phyloP scores from a whole-genome alignment of 2,113 vertebrate species.

The Ctenodactylus gundi region DNA sequence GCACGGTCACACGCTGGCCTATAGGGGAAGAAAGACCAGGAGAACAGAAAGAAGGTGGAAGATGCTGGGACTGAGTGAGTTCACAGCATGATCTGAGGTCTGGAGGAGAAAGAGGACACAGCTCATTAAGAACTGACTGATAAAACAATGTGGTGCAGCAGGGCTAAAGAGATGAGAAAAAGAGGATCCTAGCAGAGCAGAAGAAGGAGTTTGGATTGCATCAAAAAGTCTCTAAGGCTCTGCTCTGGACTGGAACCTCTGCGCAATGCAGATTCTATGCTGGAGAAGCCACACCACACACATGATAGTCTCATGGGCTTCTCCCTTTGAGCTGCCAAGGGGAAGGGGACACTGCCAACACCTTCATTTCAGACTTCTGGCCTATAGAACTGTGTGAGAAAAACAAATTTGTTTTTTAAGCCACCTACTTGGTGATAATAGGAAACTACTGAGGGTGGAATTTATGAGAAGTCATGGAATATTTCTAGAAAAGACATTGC shows the following conservation, averaged over 20 bases:
- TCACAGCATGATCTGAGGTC: not conserved
- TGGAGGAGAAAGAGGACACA: not conserved
- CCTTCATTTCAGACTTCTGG: not conserved
- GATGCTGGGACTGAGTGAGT: not conserved
- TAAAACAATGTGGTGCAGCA: not conserved
- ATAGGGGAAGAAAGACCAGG: not conserved
- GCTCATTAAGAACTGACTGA: not conserved
- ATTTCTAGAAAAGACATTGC: not conserved
- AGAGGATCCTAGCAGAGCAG: not conserved
- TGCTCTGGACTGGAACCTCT: not conserved
- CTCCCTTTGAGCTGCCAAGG: not conserved
- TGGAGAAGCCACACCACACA: not conserved
- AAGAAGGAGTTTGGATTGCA: not conserved
- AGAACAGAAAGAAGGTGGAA: not conserved
- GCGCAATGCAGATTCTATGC: no score
- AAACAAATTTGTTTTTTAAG: not conserved
- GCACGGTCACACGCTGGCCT: not conserved
- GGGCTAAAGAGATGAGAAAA: not conserved
- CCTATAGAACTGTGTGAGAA: not conserved
- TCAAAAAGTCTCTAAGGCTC: not conserved
- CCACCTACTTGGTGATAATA: not conserved
- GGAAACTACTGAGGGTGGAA: not conserved
- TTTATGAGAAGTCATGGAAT: not conserved
- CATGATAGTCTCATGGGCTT: not conserved
- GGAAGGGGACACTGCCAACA: accelerated